A percentile compares a stretch with the other conserved stretches of the same genome.
Conservation (phyloP, 2,888 invertebrate genomes). For the Drosophila bunnanda region DNA sequence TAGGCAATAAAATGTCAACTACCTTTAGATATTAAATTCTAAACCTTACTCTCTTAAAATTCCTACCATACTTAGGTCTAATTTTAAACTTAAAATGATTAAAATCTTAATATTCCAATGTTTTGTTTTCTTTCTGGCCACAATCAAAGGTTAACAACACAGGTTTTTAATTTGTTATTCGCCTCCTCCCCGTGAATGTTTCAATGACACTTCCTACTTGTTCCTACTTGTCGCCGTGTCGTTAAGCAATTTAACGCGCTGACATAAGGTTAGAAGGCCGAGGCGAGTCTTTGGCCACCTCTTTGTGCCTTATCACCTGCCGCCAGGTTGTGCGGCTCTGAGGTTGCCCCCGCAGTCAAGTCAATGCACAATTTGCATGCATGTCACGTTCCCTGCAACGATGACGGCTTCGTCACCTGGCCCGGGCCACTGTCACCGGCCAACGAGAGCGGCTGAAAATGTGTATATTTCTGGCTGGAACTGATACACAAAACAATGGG, state of each 20-base stretch:
- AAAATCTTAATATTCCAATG: too few relatives aligned
- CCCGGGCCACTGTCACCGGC: slow-evolving; percentile 7
- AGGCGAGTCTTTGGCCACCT: slow-evolving; percentile 14
- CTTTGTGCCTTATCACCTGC: slow-evolving; percentile 14
- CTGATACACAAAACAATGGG: slow-evolving; percentile 26
- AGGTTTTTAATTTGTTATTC: neutral
- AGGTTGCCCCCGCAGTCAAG: slow-evolving; percentile 25
- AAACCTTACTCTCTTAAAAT: too few relatives aligned
- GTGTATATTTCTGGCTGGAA: slow-evolving; percentile 16
- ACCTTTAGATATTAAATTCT: too few relatives aligned
- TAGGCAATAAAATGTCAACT: too few relatives aligned
- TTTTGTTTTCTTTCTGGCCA: too few relatives aligned
- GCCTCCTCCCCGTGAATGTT: neutral
- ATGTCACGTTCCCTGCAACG: slow-evolving; percentile 64
- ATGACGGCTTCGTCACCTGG: slow-evolving; percentile 46
- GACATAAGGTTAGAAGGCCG: slow-evolving; percentile 33
- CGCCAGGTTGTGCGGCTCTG: slow-evolving; percentile 8
- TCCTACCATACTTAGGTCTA: too few relatives aligned
- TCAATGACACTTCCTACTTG: slow-evolving; percentile 25
- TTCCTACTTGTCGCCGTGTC: neutral
- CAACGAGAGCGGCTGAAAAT: slow-evolving; percentile 21
- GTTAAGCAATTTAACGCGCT: slow-evolving; percentile 34
- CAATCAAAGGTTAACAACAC: neutral
- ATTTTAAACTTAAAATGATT: too few relatives aligned
- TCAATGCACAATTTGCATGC: slow-evolving; percentile 68